Evolutionary conservation across 2,888 invertebrate species (phyloP), one percentile per base, ranked within the genome.

Genomic region (Diadegma fenestrale): DNA sequence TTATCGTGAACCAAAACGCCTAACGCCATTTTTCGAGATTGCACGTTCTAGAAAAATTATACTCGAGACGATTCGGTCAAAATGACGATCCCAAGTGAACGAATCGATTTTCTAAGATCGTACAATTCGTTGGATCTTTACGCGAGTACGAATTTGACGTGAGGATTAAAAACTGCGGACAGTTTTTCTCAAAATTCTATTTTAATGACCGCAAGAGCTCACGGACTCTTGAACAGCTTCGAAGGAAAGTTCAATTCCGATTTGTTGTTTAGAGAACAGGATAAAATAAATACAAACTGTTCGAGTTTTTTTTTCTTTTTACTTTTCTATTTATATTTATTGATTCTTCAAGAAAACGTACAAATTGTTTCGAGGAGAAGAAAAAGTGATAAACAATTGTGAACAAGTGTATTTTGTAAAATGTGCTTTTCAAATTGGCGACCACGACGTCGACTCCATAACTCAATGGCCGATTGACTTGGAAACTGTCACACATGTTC

Each of bases 261-360:
- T n/a, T 48, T 17, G 45, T 48, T 4, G 45, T 48, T 48, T n/a
- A 48, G n/a, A n/a, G n/a, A 17, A 48, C 17, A 48, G 45, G 45
- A 48, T 48, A 17, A 48, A 48, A 48, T 48, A 48, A 48, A 48
- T 48, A 48, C 17, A 48, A 48, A 48, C 45, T 48, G 45, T 48
- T 48, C 45, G 45, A 48, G 45, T 48, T 48, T 48, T 14, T n/a
- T n/a, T 5, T n/a, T 48, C n/a, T n/a, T n/a, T 5, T 17, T 6
- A 48, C 14, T 48, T 48, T 48, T 48, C n/a, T 48, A 45, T 17
- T 17, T n/a, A 48, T 48, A n/a, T 48, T 48, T 48, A 48, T 48
- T 48, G 45, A 48, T 48, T 48, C 45, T 48, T 48, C n/a, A n/a
- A 48, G 17, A 48, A 48, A 14, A 48, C 5, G 4, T 48, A 48